Percentiles rank a stretch among this genome's conserved stretches.
phyloP scores from a whole-genome alignment of 2,797 vertebrate species.

The Psittacula echo region DNA sequence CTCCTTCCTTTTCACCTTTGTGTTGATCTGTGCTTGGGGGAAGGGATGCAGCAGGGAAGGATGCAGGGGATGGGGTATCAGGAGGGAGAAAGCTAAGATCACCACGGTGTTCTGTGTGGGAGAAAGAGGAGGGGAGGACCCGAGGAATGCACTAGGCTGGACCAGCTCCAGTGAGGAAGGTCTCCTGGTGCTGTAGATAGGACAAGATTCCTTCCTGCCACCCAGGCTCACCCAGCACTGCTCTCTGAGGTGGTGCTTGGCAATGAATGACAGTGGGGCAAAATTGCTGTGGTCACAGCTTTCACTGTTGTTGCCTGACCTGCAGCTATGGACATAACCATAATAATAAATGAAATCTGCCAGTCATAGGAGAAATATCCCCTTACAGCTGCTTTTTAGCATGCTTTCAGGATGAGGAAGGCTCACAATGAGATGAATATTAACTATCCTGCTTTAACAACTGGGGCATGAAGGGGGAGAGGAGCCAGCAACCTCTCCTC shows the following conservation, averaged over 20 bases:
- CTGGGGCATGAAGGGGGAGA: neutral
- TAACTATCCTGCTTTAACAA: neutral
- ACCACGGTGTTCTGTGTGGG: neutral
- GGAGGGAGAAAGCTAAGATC: neutral
- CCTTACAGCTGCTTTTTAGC: neutral
- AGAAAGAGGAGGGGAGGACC: neutral
- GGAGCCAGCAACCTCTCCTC: neutral
- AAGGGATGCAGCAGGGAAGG: neutral
- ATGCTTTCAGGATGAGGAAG: neutral
- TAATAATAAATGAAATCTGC: neutral
- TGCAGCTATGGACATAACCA: neutral
- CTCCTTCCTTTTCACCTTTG: constrained; percentile 70
- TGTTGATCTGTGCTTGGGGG: constrained; percentile 23
- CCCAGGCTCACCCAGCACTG: neutral
- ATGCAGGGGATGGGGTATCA: neutral
- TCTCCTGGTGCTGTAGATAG: neutral
- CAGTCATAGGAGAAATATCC: neutral
- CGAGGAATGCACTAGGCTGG: neutral
- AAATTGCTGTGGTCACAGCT: neutral
- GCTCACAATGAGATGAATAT: neutral
- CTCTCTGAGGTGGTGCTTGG: neutral
- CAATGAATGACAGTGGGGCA: fast-evolving
- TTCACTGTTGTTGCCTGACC: neutral
- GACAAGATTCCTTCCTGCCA: neutral
- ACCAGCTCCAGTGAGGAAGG: neutral